These are phyloP conservation scores for Hestina assimilis DNA, from an alignment of 1,140 invertebrate genomes.

Conservation along the genomic window DNA sequence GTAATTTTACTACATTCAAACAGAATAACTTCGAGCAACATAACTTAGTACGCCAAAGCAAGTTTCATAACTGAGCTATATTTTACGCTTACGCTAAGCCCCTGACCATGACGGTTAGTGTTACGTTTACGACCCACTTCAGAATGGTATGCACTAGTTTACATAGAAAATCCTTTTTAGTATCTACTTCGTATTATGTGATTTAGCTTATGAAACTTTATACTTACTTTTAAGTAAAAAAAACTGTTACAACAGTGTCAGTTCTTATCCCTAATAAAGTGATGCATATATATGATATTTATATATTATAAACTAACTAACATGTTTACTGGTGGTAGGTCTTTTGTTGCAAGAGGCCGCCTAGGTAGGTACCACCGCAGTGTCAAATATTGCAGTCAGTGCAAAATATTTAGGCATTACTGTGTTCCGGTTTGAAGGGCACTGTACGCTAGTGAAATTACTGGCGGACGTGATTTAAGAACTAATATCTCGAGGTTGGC, in stretches of 20 bases:
- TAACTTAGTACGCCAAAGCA: background rate
- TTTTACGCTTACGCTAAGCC: slow-evolving; percentile 12
- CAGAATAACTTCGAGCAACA: background rate
- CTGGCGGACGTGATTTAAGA: too few relatives aligned
- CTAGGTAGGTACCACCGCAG: too few relatives aligned
- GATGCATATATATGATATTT: background rate
- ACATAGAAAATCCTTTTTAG: background rate
- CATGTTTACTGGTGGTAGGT: too few relatives aligned
- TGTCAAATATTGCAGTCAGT: too few relatives aligned
- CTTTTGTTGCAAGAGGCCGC: too few relatives aligned
- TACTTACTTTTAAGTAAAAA: background rate
- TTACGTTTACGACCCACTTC: slow-evolving; percentile 3
- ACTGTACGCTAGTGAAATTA: too few relatives aligned
- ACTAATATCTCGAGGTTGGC: too few relatives aligned
- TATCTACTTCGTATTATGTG: background rate
- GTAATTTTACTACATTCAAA: too few relatives aligned
- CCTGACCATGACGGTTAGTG: slow-evolving; percentile 1
- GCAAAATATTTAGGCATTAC: too few relatives aligned
- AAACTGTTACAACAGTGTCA: background rate
- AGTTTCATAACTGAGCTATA: slow-evolving; percentile 12
- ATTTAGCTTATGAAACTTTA: background rate
- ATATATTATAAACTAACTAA: too few relatives aligned
- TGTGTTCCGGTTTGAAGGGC: too few relatives aligned
- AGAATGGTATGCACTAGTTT: slow-evolving; percentile 5
- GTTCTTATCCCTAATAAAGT: background rate